Percentiles rank a stretch among this genome's conserved stretches.
Evolutionary conservation across 2,797 vertebrate genomes (phyloP).

Genomic region (Scolopax bukidnonensis): DNA sequence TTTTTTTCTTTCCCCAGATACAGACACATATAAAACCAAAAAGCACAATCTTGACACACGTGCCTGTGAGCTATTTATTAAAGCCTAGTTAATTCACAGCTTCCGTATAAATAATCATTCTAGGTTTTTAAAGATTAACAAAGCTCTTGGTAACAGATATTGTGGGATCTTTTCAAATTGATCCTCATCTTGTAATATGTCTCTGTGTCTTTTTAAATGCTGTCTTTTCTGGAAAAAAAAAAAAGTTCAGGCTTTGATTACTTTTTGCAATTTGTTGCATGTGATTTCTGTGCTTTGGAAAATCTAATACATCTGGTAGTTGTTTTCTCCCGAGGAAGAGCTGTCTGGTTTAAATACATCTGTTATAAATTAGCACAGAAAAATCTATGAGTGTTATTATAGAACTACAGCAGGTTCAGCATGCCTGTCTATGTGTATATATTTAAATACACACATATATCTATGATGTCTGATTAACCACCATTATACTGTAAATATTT

Average conservation of each 20-base stretch:
- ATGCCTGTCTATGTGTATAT: neutral
- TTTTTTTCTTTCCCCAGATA: neutral
- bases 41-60: slow-evolving; percentile 16
- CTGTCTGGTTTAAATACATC: neutral
- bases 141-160: slow-evolving; percentile 51
- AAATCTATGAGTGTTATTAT: neutral
- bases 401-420: neutral
- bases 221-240: neutral
- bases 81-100: slow-evolving; percentile 42
- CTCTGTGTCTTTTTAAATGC: slow-evolving; percentile 36
- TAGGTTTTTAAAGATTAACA: slow-evolving; percentile 64
- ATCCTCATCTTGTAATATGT: slow-evolving; percentile 41
- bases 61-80: slow-evolving; percentile 58
- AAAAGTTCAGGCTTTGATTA: slow-evolving; percentile 23
- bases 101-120: slow-evolving; percentile 48
- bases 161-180: slow-evolving; percentile 60
- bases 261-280: slow-evolving; percentile 42
- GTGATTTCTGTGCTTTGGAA: slow-evolving; percentile 26
- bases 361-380: neutral
- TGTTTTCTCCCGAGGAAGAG: neutral
- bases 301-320: slow-evolving; percentile 16
- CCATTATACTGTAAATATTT: rapidly evolving
- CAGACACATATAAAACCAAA: slow-evolving; percentile 45
- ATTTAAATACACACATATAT: neutral
- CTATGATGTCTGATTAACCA: neutral